Conservation (phyloP, 2,888 invertebrate genomes). For the Acleris holmiana region DNA sequence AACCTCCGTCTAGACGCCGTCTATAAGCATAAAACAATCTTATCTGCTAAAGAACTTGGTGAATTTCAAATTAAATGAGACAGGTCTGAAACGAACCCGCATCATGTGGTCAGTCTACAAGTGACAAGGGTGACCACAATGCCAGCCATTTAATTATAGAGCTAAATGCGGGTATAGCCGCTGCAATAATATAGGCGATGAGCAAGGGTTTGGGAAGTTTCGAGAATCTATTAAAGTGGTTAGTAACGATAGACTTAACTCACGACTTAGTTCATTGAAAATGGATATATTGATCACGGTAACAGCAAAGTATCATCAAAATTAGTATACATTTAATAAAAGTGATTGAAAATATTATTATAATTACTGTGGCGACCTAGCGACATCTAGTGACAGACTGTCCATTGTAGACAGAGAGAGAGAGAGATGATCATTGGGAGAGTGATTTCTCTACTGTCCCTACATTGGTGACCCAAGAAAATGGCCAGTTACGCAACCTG, state of each 20-base stretch:
- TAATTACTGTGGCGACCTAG: no score
- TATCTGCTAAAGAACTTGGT: constrained; percentile 20
- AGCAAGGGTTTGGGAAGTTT: constrained; percentile 8
- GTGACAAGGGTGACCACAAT: constrained; percentile 36
- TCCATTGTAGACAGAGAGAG: no score
- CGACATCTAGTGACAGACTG: no score
- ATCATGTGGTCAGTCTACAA: constrained; percentile 35
- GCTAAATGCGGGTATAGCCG: constrained; percentile 21
- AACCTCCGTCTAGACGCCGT: constrained; percentile 5
- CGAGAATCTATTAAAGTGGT: constrained; percentile 15
- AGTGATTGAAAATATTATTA: no score
- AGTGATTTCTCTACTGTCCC: no score
- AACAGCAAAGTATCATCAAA: no score
- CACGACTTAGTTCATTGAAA: no score
- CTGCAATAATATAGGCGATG: constrained; percentile 27
- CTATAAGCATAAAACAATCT: constrained; percentile 5
- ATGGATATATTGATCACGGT: no score
- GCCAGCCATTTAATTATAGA: constrained; percentile 34
- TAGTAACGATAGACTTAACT: neutral
- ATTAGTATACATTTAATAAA: no score
- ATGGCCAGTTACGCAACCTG: no score
- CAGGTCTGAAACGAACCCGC: constrained; percentile 29
- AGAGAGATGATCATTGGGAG: no score
- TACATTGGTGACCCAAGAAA: no score
- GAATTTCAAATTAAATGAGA: constrained; percentile 30